Evolutionary conservation across 2,797 vertebrate genomes (phyloP).

Genomic region (Phoxinus dragarum): DNA sequence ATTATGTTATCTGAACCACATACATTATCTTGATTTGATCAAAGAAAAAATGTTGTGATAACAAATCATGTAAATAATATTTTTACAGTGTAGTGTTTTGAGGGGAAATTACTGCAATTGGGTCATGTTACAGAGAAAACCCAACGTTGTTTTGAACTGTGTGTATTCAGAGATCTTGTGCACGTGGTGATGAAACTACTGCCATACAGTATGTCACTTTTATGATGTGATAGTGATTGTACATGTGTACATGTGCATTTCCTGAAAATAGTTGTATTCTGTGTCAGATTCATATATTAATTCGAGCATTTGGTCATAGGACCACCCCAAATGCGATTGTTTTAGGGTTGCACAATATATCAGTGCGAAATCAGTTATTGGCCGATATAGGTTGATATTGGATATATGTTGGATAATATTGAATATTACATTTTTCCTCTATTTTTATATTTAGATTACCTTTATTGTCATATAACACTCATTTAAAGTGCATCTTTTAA

Average conservation of each 20-base stretch:
- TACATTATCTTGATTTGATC: too few species aligned
- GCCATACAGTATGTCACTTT: background rate
- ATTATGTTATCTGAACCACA: too few species aligned
- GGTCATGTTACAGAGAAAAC: background rate
- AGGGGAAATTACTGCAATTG: background rate
- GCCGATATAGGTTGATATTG: background rate
- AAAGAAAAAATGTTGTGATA: too few species aligned
- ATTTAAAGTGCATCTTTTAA: background rate
- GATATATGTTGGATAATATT: background rate
- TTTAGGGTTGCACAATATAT: background rate
- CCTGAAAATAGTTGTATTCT: background rate
- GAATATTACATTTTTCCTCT: background rate
- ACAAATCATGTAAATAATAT: too few species aligned
- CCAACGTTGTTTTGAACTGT: background rate
- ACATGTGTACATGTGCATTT: background rate
- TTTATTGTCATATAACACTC: background rate
- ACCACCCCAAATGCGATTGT: background rate
- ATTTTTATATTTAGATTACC: background rate
- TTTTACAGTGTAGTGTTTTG: background rate
- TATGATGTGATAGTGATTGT: background rate
- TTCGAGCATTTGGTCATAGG: background rate
- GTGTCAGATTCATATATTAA: background rate
- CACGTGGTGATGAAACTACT: background rate
- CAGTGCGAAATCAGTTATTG: background rate
- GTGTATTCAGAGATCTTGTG: background rate